phyloP scores from a whole-genome alignment of 2,113 vertebrate genomes.

The Formicarius rufipectus region DNA sequence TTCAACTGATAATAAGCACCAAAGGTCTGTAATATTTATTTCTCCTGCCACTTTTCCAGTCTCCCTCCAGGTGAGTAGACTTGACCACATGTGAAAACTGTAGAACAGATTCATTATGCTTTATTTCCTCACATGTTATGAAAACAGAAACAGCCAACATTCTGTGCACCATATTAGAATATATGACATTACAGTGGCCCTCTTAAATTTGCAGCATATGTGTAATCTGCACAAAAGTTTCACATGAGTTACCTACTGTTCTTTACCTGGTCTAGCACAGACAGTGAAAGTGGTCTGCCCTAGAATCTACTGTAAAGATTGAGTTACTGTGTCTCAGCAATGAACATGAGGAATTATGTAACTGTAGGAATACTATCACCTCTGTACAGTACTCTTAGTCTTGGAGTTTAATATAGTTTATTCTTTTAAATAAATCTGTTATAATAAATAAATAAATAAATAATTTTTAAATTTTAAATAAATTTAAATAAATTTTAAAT shows the following conservation, averaged over 20 bases:
- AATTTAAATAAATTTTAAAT: no score
- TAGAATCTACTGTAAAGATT: background rate
- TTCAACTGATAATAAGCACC: background rate
- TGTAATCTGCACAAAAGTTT: background rate
- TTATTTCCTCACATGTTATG: background rate
- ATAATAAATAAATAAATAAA: no score
- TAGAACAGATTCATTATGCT: background rate
- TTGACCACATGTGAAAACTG: background rate
- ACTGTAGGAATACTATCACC: background rate
- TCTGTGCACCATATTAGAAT: background rate
- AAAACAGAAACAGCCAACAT: background rate
- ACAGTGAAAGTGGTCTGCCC: background rate
- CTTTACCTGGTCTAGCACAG: background rate
- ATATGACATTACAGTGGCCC: rapidly evolving
- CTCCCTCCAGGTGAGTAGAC: background rate
- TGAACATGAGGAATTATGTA: background rate
- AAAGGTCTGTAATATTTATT: background rate
- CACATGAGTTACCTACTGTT: background rate
- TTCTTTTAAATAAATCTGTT: background rate
- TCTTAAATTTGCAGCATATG: background rate
- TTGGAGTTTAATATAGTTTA: background rate
- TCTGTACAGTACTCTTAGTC: background rate
- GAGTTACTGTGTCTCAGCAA: background rate
- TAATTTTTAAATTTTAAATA: no score
- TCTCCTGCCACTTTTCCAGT: background rate